Base-by-base conservation (phyloP, 2,888 invertebrate genomes). In the Caradrina clavipalpis region DNA sequence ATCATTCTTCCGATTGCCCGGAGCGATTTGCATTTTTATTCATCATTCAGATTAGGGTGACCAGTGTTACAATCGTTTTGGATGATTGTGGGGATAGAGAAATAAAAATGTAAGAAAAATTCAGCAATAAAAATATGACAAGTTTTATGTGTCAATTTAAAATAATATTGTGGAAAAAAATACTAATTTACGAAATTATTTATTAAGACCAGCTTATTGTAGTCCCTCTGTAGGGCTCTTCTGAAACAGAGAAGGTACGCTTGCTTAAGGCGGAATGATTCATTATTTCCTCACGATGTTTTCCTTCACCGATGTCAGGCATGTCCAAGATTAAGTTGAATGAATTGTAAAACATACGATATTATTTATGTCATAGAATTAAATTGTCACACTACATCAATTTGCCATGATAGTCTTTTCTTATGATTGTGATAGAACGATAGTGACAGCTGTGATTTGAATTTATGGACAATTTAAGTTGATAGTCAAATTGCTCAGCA, bases 21-120 rank as follows among this genome's bases (percentile, higher is more conserved):
- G 82, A 77, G 87, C 75, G 58, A 86, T 92, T 92, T 92, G 90
- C 91, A 93, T 94, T 94, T 94, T 93, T 92, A 87, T 88, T 89
- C 88, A 90, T 91, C 89, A 92, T 91, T 89, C 87, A 50, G 68
- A 63, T 70, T 83, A 84, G 88, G 89, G 87, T 84, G 84, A 53
- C 11, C 59, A 50, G 35, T 54, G 42, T 1, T 21, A 51, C 31
- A 35, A 70, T 67, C 75, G 21, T 69, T 67, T 78, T 31, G 47
- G 19, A 15, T 53, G 21, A 47, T 35, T 54, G 39, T 22, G 10
- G n/a, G 35, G 35, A 21, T 55, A 22, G 31, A 17, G 15, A 13
- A 39, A 13, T 13, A 13, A 39, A 39, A 39, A 39, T 2, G 1
- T 8, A 17, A 17, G 13, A 15, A 45, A 42, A 42, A 42, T 11